Base-by-base conservation (phyloP, 2,113 vertebrate genomes). In the Cololabis saira region DNA sequence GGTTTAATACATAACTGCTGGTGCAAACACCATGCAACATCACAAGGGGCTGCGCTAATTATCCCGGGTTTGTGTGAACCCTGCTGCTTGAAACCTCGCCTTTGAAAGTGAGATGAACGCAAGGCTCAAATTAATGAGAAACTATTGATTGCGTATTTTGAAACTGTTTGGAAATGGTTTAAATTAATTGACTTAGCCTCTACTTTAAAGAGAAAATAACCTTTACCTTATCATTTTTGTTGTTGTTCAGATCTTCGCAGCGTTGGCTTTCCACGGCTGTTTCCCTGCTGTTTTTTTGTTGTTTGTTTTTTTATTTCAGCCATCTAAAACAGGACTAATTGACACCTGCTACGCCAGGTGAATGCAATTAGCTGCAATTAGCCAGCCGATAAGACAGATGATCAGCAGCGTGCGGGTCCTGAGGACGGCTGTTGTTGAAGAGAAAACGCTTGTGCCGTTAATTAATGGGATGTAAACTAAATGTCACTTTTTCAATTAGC, bases 21-120 rank as follows among this genome's bases (percentile, higher is more conserved):
- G 62, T 37, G 74, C 71, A 76, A 83, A 79, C 74, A 76, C 58
- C 49, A 67, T 63, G 63, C 67, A 69, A 67, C 77, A 30, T 66
- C 47, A 71, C 63, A 58, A 54, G 80, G 67, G 48, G 42, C 60
- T 16, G n/a, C 3, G 0, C 75, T 80, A 73, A 84, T 80, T 78
- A 78, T 54, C 61, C 51, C 44, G 48, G 17, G 58, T 62, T 53
- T 80, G 53, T 80, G 53, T 40, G 66, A 81, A 67, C 57, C 27
- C 45, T 59, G 61, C 24, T 61, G 55, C 13, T 41, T 6, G n/a
- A 53, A 49, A 67, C 57, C 24, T 80, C 64, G 42, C 14, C 67
- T 81, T 73, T 70, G 42, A 60, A 78, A 53, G 63, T 50, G 42
- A 19, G 61, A 77, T 48, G 61, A 70, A 61, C 9, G 24, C 55